Conservation (phyloP, 2,888 invertebrate species). For the Polia nebulosa region DNA sequence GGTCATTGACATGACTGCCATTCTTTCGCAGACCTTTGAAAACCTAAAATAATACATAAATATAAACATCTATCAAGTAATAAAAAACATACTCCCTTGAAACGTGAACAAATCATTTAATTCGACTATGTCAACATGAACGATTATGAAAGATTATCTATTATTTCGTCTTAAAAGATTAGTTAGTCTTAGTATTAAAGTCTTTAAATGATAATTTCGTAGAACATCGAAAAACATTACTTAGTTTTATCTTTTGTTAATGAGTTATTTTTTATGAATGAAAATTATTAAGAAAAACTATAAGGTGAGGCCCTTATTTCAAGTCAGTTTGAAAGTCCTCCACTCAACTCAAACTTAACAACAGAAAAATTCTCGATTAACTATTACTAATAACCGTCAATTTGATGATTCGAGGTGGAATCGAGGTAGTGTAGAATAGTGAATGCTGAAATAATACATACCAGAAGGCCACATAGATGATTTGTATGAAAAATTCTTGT, state of each 20-base stretch:
- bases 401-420: neutral
- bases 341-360: neutral
- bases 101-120: constrained; percentile 7
- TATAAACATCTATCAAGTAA: neutral
- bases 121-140: constrained; percentile 19
- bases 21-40: constrained; percentile 74
- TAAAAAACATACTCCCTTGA: neutral
- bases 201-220: constrained; percentile 1
- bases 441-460: constrained; percentile 30
- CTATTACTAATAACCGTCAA: too few species aligned
- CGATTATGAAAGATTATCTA: constrained; percentile 11
- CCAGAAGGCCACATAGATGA: constrained; percentile 5
- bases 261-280: constrained; percentile 13
- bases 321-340: neutral
- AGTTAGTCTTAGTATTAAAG: constrained; percentile 17
- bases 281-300: neutral
- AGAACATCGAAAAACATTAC: neutral
- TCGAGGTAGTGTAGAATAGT: neutral
- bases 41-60: constrained; percentile 75
- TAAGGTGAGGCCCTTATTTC: neutral
- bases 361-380: neutral
- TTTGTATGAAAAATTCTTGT: neutral
- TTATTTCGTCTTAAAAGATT: constrained; percentile 19
- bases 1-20: constrained; percentile 78
- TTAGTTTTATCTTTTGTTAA: constrained; percentile 8